Percentiles rank a stretch among this genome's conserved stretches.
Conservation (phyloP, 2,113 vertebrate genomes). For the Dolichotis patagonum region DNA sequence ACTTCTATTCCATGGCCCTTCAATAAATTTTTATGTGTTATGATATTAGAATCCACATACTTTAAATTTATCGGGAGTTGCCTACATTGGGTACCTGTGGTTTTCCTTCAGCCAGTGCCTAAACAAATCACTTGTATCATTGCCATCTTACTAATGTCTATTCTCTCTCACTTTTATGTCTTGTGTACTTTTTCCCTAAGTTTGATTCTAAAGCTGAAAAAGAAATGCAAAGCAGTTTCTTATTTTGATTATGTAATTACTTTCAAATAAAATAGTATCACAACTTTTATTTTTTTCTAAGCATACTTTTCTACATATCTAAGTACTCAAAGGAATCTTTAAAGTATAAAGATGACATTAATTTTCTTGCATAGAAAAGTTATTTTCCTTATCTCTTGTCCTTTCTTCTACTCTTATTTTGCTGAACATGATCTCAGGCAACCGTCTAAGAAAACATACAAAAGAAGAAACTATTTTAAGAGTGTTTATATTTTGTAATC, state of each 20-base stretch:
- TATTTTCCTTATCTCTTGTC: background rate
- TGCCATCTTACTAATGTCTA: background rate
- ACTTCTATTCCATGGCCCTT: background rate
- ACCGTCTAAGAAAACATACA: background rate
- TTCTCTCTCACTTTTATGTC: background rate
- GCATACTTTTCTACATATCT: background rate
- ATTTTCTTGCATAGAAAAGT: rapidly evolving
- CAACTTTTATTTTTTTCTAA: background rate
- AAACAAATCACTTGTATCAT: background rate
- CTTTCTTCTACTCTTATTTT: background rate
- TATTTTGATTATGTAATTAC: background rate
- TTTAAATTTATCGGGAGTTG: background rate
- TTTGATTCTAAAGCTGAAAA: conserved; percentile 13
- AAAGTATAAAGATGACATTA: background rate
- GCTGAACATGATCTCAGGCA: background rate
- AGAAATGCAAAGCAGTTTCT: background rate
- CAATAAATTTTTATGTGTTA: background rate
- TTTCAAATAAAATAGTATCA: background rate
- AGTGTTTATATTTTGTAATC: background rate
- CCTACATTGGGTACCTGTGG: background rate
- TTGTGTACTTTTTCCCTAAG: background rate
- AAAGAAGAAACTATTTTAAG: background rate
- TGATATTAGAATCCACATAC: background rate
- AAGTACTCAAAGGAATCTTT: background rate
- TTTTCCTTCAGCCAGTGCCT: background rate